Evolutionary conservation across 1,140 invertebrate species (phyloP), one percentile per base, ranked within the genome.

Genomic region (Bombus sylvicola): DNA sequence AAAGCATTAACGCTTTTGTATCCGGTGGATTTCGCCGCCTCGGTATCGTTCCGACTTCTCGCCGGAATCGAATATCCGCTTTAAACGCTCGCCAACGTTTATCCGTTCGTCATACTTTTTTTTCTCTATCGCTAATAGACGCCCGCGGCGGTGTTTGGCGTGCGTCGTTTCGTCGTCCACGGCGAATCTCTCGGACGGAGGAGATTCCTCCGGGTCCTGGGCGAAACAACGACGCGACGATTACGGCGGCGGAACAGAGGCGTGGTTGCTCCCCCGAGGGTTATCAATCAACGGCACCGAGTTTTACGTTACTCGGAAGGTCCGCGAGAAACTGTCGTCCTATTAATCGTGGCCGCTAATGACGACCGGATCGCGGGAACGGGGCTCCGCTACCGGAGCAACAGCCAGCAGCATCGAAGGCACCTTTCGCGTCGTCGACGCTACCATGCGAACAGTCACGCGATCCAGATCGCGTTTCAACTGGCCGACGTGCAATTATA

Each of bases 301-400:
- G 68, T 57, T 87, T 87, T 62, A n/a, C 81, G 74, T 89, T 57
- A 77, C 53, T 72, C 43, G 73, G 47, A 83, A 81, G 68, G 57
- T 79, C 73, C 43, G 68, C 73, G 88, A 87, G 85, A 86, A 90
- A 89, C 91, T 92, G 91, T 88, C 88, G 77, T 92, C 77, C 88
- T 92, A 92, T 93, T 94, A 94, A 92, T 93, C 91, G 92, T 92
- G 66, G 68, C 66, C 88, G 85, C 90, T 93, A 93, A 93, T 93
- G 91, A 93, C 88, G 83, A 71, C 31, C 76, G 64, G 86, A 83
- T 83, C 57, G 69, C 37, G 59, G 59, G 81, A 59, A 83, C 57
- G 31, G 72, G 31, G 25, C 34, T 31, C 43, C 22, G 83, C 57
- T 64, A 81, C 71, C 68, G 83, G n/a, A 64, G 53, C 77, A 43